These are phyloP conservation scores for Gambelia wislizenii DNA, from an alignment of 2,797 vertebrate genomes.

Conservation along the genomic window DNA sequence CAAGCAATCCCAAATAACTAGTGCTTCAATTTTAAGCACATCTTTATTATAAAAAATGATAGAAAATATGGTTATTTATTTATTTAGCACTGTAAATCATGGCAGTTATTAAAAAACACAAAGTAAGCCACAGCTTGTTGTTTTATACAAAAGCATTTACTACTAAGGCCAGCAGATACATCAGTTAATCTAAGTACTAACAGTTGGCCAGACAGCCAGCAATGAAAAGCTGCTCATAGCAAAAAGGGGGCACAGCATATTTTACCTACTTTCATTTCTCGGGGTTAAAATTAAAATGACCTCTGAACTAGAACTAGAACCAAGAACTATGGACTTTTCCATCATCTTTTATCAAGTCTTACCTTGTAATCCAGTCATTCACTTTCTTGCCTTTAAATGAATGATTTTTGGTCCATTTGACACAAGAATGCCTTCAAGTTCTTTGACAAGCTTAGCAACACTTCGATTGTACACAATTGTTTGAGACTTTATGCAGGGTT, in stretches of 20 bases:
- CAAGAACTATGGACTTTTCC: background rate
- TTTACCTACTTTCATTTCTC: background rate
- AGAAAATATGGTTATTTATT: conserved; percentile 59
- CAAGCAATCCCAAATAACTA: background rate
- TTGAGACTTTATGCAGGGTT: background rate
- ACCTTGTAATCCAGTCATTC: background rate
- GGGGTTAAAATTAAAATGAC: background rate
- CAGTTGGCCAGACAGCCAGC: background rate
- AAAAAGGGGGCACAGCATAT: background rate
- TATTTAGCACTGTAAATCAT: conserved; percentile 49
- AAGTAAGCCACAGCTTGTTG: conserved; percentile 55
- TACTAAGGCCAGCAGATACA: background rate
- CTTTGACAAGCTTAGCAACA: background rate
- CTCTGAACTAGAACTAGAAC: background rate
- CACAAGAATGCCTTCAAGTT: background rate
- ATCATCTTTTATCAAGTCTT: background rate
- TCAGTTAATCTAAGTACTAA: conserved; percentile 38
- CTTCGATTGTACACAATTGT: background rate
- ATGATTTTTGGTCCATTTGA: background rate
- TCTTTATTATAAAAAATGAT: conserved; percentile 73
- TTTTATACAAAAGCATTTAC: conserved; percentile 19
- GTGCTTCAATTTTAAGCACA: conserved; percentile 43
- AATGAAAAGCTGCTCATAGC: background rate
- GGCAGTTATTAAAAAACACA: conserved; percentile 54
- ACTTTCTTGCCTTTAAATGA: background rate